Evolutionary conservation across 1,140 invertebrate genomes (phyloP).

Genomic region (Portunus trituberculatus): DNA sequence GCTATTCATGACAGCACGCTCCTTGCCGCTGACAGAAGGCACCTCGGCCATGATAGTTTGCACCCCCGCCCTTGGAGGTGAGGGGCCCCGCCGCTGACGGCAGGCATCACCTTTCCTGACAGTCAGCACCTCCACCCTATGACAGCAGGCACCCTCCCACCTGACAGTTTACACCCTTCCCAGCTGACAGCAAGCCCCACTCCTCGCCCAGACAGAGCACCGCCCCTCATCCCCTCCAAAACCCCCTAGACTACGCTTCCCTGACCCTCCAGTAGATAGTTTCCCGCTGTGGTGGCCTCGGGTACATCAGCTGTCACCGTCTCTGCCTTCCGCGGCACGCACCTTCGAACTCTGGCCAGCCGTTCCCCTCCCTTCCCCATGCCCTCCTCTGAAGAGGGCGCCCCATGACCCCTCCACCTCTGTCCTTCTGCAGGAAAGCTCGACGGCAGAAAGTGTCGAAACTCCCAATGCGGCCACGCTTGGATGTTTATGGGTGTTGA

Average conservation of each 20-base stretch:
- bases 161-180: not conserved
- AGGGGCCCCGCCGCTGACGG: not conserved
- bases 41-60: not conserved
- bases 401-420: conserved; percentile 6
- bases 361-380: not conserved
- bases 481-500: conserved; percentile 41
- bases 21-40: not conserved
- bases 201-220: not conserved
- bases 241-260: not conserved
- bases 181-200: not conserved
- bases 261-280: not conserved
- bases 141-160: conserved; percentile 21
- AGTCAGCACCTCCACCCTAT: not conserved
- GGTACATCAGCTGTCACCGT: not conserved
- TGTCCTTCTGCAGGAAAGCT: conserved; percentile 33
- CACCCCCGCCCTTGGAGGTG: not conserved
- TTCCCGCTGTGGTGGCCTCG: not conserved
- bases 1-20: not conserved
- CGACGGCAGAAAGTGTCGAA: conserved; percentile 43
- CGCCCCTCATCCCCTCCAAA: not conserved
- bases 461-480: conserved; percentile 40
- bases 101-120: not conserved
- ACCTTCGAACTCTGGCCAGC: not conserved
- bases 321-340: conserved; percentile 3
- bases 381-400: not conserved